These are phyloP conservation scores for Phalanger gymnotis DNA, from an alignment of 2,797 vertebrate genomes.

Conservation along the genomic window DNA sequence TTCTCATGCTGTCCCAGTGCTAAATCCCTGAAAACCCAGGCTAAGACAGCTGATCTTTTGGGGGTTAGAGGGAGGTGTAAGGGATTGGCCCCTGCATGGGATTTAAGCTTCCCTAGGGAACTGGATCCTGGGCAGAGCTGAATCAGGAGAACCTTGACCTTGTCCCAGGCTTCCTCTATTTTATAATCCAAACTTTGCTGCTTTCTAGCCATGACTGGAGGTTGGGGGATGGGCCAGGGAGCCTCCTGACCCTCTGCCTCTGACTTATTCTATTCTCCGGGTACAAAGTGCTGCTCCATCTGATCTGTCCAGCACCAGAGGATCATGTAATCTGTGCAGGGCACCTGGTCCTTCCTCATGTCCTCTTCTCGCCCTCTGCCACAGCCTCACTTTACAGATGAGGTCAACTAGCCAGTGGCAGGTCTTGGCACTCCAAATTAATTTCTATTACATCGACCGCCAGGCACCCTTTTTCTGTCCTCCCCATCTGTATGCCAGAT, in stretches of 20 bases:
- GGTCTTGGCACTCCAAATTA: neutral
- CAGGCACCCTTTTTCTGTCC: neutral
- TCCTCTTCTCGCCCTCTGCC: neutral
- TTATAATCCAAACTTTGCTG: neutral
- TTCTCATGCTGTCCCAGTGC: neutral
- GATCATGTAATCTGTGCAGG: neutral
- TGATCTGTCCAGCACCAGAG: neutral
- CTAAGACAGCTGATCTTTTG: neutral
- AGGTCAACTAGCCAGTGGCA: neutral
- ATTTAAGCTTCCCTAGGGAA: neutral
- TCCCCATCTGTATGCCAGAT: neutral
- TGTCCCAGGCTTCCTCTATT: neutral
- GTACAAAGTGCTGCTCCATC: neutral
- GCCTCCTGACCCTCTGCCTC: neutral
- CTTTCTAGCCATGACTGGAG: neutral
- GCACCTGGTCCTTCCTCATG: neutral
- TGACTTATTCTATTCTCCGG: too few relatives aligned
- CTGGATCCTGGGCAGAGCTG: neutral
- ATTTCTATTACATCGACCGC: neutral
- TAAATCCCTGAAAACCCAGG: neutral
- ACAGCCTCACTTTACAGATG: neutral
- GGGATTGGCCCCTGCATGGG: neutral
- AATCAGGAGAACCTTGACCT: neutral
- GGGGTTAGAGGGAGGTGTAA: neutral
- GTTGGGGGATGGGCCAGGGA: neutral